Percentiles rank a stretch among this genome's conserved stretches.
These are phyloP conservation scores for Channallabes apus DNA, from an alignment of 2,797 vertebrate species.

Conservation along the genomic window DNA sequence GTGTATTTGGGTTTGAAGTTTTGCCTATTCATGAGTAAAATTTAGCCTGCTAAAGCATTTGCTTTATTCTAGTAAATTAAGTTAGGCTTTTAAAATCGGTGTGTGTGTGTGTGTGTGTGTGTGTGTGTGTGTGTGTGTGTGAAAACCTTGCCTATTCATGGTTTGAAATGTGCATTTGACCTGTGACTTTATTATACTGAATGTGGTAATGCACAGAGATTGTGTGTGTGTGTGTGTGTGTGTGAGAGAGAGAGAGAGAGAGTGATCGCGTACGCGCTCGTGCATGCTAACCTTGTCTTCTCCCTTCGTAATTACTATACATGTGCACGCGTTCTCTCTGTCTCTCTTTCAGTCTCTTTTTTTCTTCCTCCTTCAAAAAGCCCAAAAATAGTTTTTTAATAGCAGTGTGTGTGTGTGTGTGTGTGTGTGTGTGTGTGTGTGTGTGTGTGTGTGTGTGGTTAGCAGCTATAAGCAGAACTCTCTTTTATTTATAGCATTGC, in stretches of 20 bases:
- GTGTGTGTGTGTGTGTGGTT: slow-evolving; percentile 60
- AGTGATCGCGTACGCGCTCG: slow-evolving; percentile 17
- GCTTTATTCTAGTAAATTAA: neutral
- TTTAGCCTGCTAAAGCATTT: neutral
- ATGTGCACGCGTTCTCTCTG: slow-evolving; percentile 38
- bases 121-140: too few species aligned
- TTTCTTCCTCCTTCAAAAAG: slow-evolving; percentile 73
- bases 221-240: neutral
- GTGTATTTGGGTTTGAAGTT: neutral
- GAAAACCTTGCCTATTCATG: too few species aligned
- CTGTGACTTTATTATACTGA: too few species aligned
- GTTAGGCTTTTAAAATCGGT: neutral
- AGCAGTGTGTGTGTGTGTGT: slow-evolving; percentile 64
- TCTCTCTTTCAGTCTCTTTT: slow-evolving; percentile 52
- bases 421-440: slow-evolving; percentile 65
- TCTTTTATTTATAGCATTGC: slow-evolving; percentile 40
- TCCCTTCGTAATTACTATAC: slow-evolving; percentile 45
- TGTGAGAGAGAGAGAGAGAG: neutral
- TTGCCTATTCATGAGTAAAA: neutral
- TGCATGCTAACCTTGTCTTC: slow-evolving; percentile 30
- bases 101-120: too few species aligned
- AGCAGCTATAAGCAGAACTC: slow-evolving; percentile 71
- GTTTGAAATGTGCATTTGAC: too few species aligned
- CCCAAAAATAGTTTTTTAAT: slow-evolving; percentile 79
- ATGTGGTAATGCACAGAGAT: too few species aligned